A percentile compares a stretch with the other conserved stretches of the same genome.
Evolutionary conservation across 2,888 invertebrate genomes (phyloP).

Genomic region (Pterostichus madidus): DNA sequence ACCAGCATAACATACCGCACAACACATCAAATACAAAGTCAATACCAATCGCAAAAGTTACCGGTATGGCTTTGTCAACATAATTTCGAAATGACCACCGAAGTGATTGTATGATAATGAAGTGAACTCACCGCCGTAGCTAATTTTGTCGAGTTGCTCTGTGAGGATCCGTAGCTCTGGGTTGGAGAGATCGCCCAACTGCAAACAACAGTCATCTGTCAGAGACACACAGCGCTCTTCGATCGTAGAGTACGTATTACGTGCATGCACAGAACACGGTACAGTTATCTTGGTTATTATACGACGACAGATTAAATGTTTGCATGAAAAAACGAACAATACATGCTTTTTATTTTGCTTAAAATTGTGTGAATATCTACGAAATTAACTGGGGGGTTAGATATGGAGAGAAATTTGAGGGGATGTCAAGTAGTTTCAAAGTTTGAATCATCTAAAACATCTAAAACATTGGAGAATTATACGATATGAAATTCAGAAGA

Average conservation of each 20-base stretch:
- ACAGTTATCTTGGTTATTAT: not conserved
- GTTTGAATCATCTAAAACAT: too few species aligned
- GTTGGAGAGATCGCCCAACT: conserved; percentile 96
- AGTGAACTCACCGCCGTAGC: conserved; percentile 88
- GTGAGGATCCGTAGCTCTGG: conserved; percentile 94
- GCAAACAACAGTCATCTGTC: conserved; percentile 72
- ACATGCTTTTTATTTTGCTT: conserved; percentile 21
- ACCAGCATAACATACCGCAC: conserved; percentile 19
- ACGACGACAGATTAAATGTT: conserved; percentile 4
- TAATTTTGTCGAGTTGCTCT: conserved; percentile 94
- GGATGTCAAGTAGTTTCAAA: too few species aligned
- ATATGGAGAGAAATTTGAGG: not conserved
- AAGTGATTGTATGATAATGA: conserved; percentile 59
- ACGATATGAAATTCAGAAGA: too few species aligned
- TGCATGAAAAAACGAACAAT: conserved; percentile 44
- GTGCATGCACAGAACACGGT: conserved; percentile 11
- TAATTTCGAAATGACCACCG: conserved; percentile 24
- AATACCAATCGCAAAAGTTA: conserved; percentile 27
- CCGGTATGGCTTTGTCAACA: conserved; percentile 47
- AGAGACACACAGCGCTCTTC: conserved; percentile 30
- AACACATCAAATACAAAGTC: conserved; percentile 14
- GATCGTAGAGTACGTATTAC: not conserved
- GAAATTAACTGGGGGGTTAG: not conserved
- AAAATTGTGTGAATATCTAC: conserved; percentile 13
- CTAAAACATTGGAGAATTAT: too few species aligned